phyloP scores from a whole-genome alignment of 2,888 invertebrate species.

The Tholera decimalis region DNA sequence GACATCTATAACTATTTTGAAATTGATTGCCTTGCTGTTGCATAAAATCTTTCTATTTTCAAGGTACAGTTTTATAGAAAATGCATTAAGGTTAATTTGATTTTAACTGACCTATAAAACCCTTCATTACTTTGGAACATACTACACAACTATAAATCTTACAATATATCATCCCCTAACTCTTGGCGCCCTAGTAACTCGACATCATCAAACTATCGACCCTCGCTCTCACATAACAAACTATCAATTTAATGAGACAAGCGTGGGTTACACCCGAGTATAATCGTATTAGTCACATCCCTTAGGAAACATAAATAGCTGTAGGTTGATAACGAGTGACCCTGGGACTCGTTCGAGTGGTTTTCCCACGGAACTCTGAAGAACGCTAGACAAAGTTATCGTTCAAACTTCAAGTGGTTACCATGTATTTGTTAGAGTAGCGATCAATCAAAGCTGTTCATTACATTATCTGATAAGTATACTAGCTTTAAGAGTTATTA shows the following conservation, averaged over 20 bases:
- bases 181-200: conserved; percentile 19
- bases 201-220: conserved; percentile 30
- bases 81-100: conserved; percentile 8
- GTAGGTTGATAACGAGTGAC: conserved; percentile 42
- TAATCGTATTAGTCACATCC: conserved; percentile 50
- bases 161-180: not conserved
- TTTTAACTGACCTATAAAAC: conserved; percentile 6
- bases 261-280: conserved; percentile 19
- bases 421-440: conserved; percentile 16
- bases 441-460: conserved; percentile 19
- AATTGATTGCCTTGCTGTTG: conserved; percentile 25
- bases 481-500: not conserved
- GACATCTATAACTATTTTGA: conserved; percentile 9
- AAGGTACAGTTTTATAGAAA: conserved; percentile 28
- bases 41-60: conserved; percentile 21
- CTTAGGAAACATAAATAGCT: conserved; percentile 37
- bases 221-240: conserved; percentile 30
- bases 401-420: conserved; percentile 46
- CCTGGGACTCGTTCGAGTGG: conserved; percentile 29
- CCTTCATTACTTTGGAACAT: not conserved
- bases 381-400: conserved; percentile 33
- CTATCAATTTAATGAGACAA: conserved; percentile 40
- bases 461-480: conserved; percentile 7
- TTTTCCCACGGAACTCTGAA: conserved; percentile 51
- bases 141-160: conserved; percentile 18